These are phyloP conservation scores for Probaryconus sp. DNA, from an alignment of 1,140 invertebrate genomes.

Conservation along the genomic window DNA sequence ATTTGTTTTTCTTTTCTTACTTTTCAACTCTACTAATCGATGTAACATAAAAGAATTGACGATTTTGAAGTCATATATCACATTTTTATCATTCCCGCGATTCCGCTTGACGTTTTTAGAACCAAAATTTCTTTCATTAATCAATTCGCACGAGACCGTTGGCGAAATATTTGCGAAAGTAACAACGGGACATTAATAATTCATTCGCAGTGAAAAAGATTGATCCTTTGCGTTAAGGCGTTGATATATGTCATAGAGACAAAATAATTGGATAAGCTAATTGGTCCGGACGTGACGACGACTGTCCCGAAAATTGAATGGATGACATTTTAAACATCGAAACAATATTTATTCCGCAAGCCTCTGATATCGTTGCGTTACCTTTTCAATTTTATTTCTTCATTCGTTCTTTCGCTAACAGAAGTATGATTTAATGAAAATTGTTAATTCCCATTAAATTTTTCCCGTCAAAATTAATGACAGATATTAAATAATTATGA, in stretches of 20 bases:
- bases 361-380: no score
- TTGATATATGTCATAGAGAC: slow-evolving; percentile 36
- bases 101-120: slow-evolving; percentile 22
- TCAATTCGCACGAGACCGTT: slow-evolving; percentile 16
- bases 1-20: slow-evolving; percentile 17
- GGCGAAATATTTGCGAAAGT: slow-evolving; percentile 46
- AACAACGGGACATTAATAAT: slow-evolving; percentile 35
- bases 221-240: slow-evolving; percentile 30
- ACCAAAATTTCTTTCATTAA: slow-evolving; percentile 44
- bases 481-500: no score
- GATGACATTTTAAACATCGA: slow-evolving; percentile 9
- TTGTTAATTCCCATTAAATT: no score
- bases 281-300: slow-evolving; percentile 19
- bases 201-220: slow-evolving; percentile 40
- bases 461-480: no score
- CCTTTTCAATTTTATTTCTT: no score
- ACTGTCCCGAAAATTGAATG: slow-evolving; percentile 5
- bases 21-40: slow-evolving; percentile 1
- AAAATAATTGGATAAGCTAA: slow-evolving; percentile 49
- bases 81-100: slow-evolving; percentile 11
- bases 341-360: background rate
- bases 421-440: no score
- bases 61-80: slow-evolving; percentile 32
- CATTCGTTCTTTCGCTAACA: no score
- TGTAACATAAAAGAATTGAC: slow-evolving; percentile 6